A percentile compares a stretch with the other conserved stretches of the same genome.
phyloP scores from a whole-genome alignment of 2,113 vertebrate species.

The Limnothrissa miodon region DNA sequence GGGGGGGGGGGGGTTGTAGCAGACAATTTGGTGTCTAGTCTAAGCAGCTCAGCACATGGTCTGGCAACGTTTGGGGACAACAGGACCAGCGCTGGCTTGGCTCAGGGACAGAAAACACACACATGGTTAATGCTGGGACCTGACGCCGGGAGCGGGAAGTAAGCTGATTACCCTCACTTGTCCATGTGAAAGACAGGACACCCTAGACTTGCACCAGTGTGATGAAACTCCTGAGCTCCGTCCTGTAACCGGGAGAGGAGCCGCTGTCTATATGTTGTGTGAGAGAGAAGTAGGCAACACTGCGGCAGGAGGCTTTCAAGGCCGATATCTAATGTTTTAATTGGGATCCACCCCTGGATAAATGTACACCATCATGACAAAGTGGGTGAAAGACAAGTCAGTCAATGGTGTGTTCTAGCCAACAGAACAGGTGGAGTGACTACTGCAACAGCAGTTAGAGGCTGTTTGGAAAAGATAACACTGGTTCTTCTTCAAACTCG shows the following conservation, averaged over 20 bases:
- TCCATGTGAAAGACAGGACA: slow-evolving; percentile 23
- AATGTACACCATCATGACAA: background rate
- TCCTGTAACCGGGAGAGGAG: background rate
- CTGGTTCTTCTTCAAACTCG: background rate
- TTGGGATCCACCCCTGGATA: background rate
- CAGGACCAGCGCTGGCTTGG: background rate
- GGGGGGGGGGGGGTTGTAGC: background rate
- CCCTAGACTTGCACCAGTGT: slow-evolving; percentile 8
- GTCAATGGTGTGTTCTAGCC: background rate
- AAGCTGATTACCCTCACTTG: slow-evolving; percentile 38
- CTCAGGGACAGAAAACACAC: slow-evolving; percentile 25
- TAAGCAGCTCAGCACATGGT: slow-evolving; percentile 33
- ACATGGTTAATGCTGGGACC: slow-evolving; percentile 28
- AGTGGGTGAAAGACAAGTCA: background rate
- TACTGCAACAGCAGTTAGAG: background rate
- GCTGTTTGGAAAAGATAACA: background rate
- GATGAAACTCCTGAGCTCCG: background rate
- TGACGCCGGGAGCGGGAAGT: slow-evolving; percentile 19
- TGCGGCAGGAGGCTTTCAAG: background rate
- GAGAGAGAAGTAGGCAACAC: background rate
- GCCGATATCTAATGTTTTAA: background rate
- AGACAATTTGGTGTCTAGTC: slow-evolving; percentile 1
- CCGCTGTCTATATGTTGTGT: background rate
- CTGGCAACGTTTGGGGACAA: background rate
- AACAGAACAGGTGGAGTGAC: background rate